Evolutionary conservation across 2,888 invertebrate genomes (phyloP), one percentile per base, ranked within the genome.

Genomic region (Cantharis flavilabris): DNA sequence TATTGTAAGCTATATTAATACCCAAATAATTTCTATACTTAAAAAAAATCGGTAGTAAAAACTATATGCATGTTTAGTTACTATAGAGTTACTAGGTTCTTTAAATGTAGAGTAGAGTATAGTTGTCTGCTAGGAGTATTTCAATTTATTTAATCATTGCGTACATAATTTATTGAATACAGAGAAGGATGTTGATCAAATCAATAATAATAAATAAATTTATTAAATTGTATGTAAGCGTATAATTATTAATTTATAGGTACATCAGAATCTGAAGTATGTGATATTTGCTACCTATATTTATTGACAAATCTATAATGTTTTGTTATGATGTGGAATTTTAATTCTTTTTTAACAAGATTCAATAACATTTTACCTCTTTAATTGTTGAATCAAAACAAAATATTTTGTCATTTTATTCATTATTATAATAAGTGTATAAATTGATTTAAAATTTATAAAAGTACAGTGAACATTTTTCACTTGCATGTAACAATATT

Each of bases 171-270:
- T 5, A 13, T 33, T n/a, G 5, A 33, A n/a, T 33, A 33, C 13
- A 33, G 13, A n/a, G 33, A 5, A n/a, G 33, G 13, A 33, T 33
- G 33, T 33, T 33, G 33, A 4, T 33, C 33, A 33, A 33, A 33
- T 33, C 33, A 73, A 70, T 62, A 74, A 74, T 20, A 74, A 74
- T 70, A 23, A 20, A 14, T 30, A 33, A 30, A 23, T 70, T 70
- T 70, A 73, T 73, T 73, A 73, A 73, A 73, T 69, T 73, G 73
- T 33, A 33, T 33, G 33, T 73, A 74, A 74, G 74, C 74, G 65
- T 74, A 74, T 74, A 74, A 74, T 74, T 74, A 74, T 62, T 69
- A 69, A 73, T 73, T 72, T 30, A 69, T 73, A 67, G 74, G 74
- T 74, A 74, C 74, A 70, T 30, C 70, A 70, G 74, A 70, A 70